These are phyloP conservation scores for Macrotus californicus DNA, from an alignment of 2,113 vertebrate genomes.

Conservation along the genomic window DNA sequence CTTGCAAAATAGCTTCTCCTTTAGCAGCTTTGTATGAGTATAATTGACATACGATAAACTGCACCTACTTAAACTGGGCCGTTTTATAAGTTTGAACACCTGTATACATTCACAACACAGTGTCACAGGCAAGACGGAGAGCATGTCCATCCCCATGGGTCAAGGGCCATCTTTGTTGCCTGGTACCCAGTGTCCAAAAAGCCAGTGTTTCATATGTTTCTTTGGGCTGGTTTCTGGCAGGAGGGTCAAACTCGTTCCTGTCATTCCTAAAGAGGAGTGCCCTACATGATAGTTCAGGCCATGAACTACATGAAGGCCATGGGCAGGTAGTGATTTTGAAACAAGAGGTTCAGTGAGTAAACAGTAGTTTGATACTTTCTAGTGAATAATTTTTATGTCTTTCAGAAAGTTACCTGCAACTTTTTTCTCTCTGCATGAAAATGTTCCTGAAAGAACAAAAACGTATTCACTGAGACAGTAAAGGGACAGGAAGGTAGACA, in stretches of 20 bases:
- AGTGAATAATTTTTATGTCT: background rate
- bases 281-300: background rate
- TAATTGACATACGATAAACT: background rate
- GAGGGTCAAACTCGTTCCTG: background rate
- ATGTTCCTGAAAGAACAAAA: background rate
- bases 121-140: background rate
- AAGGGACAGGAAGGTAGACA: background rate
- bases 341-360: background rate
- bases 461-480: background rate
- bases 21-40: background rate
- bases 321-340: background rate
- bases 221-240: background rate
- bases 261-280: background rate
- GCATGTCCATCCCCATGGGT: background rate
- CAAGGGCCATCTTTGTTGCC: background rate
- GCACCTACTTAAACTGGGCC: background rate
- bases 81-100: background rate
- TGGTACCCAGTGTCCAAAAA: background rate
- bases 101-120: background rate
- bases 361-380: background rate
- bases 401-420: background rate
- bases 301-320: background rate
- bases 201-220: background rate
- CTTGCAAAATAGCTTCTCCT: background rate
- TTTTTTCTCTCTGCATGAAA: background rate